Conservation (phyloP, 37 sponge, comb jelly and placozoan species). For the Aplysina aerophoba region DNA sequence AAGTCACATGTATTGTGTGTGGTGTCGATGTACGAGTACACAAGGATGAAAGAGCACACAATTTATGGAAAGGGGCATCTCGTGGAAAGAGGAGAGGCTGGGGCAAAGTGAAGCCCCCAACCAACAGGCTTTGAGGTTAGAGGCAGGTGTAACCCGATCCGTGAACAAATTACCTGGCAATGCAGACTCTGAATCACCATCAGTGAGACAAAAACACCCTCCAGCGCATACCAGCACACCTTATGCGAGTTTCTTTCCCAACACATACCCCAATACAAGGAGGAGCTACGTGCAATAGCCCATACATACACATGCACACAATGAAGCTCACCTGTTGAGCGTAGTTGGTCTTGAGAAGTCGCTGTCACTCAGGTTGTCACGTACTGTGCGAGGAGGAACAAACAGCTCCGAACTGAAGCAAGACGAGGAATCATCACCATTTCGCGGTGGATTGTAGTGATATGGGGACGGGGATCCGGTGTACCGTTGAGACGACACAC, state of each 20-base stretch:
- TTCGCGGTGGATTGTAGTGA: background rate
- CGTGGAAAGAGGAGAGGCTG: too few relatives aligned
- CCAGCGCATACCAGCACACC: background rate
- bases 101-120: too few relatives aligned
- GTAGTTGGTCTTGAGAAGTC: background rate
- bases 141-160: background rate
- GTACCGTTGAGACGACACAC: too few relatives aligned
- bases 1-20: background rate
- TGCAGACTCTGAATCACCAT: background rate
- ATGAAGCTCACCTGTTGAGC: background rate
- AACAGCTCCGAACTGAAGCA: background rate
- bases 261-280: too few relatives aligned
- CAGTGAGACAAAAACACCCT: background rate
- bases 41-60: too few relatives aligned
- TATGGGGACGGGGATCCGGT: background rate
- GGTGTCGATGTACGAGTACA: too few relatives aligned
- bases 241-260: too few relatives aligned
- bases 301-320: slow-evolving; percentile 37
- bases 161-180: background rate
- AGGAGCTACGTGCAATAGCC: background rate
- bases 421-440: background rate
- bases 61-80: too few relatives aligned
- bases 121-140: background rate
- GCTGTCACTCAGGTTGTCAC: background rate
- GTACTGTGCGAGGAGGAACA: background rate